phyloP scores from a whole-genome alignment of 2,113 vertebrate species.

The Misgurnus anguillicaudatus region DNA sequence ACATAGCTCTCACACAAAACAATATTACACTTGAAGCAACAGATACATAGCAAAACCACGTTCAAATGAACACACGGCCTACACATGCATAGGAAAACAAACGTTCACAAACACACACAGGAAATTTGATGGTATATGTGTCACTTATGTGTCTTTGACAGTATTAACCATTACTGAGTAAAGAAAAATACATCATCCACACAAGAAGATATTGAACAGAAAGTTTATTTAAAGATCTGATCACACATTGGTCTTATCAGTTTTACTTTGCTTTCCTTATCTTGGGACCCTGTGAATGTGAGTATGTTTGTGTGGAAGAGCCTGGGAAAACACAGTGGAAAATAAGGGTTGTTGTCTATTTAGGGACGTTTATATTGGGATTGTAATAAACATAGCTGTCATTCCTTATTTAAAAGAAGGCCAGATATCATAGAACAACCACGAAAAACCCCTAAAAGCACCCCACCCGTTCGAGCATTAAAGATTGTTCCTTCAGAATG shows the following conservation, averaged over 20 bases:
- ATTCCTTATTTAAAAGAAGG: constrained; percentile 18
- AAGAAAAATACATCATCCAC: neutral
- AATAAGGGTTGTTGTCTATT: constrained; percentile 24
- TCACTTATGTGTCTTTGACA: neutral
- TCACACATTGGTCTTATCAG: constrained; percentile 4
- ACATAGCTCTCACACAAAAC: no score
- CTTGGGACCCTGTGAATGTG: constrained; percentile 6
- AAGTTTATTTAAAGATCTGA: constrained; percentile 13
- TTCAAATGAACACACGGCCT: no score
- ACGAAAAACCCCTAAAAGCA: neutral
- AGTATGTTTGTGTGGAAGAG: constrained; percentile 28
- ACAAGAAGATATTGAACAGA: neutral
- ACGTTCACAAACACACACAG: neutral
- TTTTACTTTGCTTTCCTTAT: neutral
- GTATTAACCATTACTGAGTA: neutral
- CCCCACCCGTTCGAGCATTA: no score
- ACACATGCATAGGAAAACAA: neutral
- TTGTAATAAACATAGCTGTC: constrained; percentile 36
- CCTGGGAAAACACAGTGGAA: constrained; percentile 46
- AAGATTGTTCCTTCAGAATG: no score
- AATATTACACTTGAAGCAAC: no score
- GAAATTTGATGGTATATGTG: neutral
- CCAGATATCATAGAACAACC: constrained; percentile 6
- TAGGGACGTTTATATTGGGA: constrained; percentile 43
- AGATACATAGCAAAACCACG: no score